These are phyloP conservation scores for Mythimna lalbum DNA, from an alignment of 2,888 invertebrate species.

Conservation along the genomic window DNA sequence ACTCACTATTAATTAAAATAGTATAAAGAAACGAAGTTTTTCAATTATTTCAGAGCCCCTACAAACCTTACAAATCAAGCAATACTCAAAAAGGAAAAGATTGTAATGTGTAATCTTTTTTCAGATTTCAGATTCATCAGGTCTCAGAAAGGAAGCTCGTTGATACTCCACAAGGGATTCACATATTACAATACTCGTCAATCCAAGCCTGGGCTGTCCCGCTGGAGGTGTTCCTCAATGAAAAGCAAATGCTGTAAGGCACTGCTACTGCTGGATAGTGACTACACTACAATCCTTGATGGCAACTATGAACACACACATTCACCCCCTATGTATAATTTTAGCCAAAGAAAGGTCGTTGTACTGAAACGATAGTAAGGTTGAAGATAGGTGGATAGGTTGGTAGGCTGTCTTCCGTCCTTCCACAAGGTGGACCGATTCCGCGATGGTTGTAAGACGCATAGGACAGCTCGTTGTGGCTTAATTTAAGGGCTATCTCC, in stretches of 20 bases:
- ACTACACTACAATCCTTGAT: constrained; percentile 2
- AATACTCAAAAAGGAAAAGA: not conserved
- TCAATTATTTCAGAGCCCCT: not conserved
- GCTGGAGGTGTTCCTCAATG: constrained; percentile 51
- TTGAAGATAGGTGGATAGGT: not conserved
- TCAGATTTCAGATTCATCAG: constrained; percentile 36
- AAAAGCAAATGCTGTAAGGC: constrained; percentile 47
- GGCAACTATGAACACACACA: constrained; percentile 33
- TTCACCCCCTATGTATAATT: not conserved
- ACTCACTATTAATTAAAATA: not conserved
- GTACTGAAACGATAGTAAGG: not conserved
- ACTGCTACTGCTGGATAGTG: constrained; percentile 10
- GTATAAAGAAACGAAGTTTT: not conserved
- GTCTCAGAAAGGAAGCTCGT: constrained; percentile 39
- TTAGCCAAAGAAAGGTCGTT: not conserved
- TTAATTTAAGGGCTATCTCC: no score
- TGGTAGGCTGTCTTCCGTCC: no score
- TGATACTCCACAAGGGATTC: constrained; percentile 39
- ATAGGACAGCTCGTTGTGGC: no score
- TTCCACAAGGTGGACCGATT: no score
- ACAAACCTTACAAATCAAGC: no score
- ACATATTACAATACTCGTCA: constrained; percentile 38
- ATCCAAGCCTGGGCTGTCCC: constrained; percentile 5
- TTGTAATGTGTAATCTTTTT: constrained; percentile 6
- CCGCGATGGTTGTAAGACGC: no score